Evolutionary conservation across 2,113 vertebrate genomes (phyloP), one percentile per base, ranked within the genome.

Genomic region (Rhagologus leucostigma): DNA sequence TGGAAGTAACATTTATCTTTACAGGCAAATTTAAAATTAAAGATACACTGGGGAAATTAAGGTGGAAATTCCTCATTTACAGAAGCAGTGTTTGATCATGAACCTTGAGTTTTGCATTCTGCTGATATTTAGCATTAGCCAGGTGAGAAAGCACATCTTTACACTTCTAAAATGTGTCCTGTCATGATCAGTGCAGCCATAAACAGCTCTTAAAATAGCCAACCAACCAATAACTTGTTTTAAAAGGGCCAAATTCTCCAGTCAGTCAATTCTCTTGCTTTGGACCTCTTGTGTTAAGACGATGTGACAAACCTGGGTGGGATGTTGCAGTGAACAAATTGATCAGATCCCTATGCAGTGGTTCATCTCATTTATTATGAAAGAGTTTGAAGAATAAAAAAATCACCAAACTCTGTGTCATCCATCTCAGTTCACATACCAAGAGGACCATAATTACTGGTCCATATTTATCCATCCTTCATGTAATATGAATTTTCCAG

Each of bases 341-440:
- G 7, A 63, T 32, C 41, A 27, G 12, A 32, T 67, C 22, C 7
- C 23, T 50, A 8, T 0, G 2, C 3, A 57, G 42, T n/a, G 22
- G 41, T 53, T 60, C 16, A 37, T 75, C 32, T 35, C 10, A 56
- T 41, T 82, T 71, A 55, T 55, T 81, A 39, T 16, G 20, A 67
- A 82, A 71, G 13, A 47, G 1, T 46, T 59, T 39, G 26, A 63
- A 59, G n/a, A 68, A 93, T 56, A 56, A 41, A 87, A 84, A 77
- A 16, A 67, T 63, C 74, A 71, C 16, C 0, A 0, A 82, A 42
- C 16, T 49, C 32, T 79, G 4, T 2, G n/a, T n/a, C 12, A 30
- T 29, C 18, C n/a, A 46, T 22, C 22, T 59, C 26, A 33, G 35
- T 75, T 92, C 35, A 82, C 3, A 32, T 55, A 16, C 63, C 35